Percentiles rank a stretch among this genome's conserved stretches.
These are phyloP conservation scores for Heterohyrax brucei DNA, from an alignment of 2,797 vertebrate genomes.

Conservation along the genomic window DNA sequence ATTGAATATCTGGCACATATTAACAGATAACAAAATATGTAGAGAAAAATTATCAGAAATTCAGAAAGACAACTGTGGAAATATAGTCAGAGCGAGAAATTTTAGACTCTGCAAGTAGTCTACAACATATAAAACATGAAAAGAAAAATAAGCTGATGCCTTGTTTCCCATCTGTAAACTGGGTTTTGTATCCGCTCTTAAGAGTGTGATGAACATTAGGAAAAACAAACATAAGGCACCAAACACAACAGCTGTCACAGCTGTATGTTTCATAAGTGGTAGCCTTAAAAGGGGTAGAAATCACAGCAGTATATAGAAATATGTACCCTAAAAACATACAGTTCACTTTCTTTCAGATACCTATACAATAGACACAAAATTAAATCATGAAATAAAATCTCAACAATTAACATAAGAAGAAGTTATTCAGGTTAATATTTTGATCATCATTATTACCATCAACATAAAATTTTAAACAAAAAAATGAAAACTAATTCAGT, in stretches of 20 bases:
- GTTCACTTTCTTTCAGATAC: neutral
- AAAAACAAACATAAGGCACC: neutral
- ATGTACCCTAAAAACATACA: neutral
- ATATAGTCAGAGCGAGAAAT: neutral
- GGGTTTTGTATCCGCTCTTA: neutral
- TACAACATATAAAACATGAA: neutral
- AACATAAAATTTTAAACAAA: conserved; percentile 3
- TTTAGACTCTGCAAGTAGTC: neutral
- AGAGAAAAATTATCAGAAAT: conserved; percentile 12
- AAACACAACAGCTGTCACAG: neutral
- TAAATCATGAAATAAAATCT: neutral
- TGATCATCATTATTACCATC: neutral
- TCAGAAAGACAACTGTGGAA: neutral
- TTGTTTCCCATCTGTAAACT: neutral
- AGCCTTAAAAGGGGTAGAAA: neutral
- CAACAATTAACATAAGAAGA: neutral
- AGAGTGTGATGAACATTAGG: neutral
- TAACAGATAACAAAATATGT: neutral
- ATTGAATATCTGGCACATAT: neutral
- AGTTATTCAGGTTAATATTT: neutral
- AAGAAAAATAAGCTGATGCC: neutral
- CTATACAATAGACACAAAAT: neutral
- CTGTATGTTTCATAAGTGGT: neutral
- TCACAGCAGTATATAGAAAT: neutral
- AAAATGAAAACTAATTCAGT: neutral